These are phyloP conservation scores for Microctonus aethiopoides DNA, from an alignment of 2,888 invertebrate genomes.

Conservation along the genomic window DNA sequence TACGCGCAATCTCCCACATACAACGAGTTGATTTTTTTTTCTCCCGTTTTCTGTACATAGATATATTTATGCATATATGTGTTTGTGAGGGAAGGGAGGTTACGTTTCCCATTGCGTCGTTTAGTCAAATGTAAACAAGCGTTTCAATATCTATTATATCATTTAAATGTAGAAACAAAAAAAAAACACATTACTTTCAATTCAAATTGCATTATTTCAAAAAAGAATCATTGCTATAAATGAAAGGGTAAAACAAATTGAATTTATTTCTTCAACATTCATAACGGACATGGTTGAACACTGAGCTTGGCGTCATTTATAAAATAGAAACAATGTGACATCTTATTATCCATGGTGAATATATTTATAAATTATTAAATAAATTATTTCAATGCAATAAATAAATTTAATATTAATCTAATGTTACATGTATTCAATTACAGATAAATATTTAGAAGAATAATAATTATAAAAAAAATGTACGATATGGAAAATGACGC, in stretches of 20 bases:
- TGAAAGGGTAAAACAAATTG: background rate
- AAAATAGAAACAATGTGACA: background rate
- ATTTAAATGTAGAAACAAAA: background rate
- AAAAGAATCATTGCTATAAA: background rate
- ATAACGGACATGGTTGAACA: background rate
- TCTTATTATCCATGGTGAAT: background rate
- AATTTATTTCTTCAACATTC: background rate
- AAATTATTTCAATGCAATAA: background rate
- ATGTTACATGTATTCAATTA: background rate
- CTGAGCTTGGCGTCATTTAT: background rate
- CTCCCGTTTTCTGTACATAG: no score
- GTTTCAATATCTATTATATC: background rate
- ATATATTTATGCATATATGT: background rate
- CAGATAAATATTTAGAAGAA: background rate
- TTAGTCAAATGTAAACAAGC: constrained; percentile 23
- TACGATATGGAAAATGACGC: background rate
- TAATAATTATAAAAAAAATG: background rate
- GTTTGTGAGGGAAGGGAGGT: constrained; percentile 16
- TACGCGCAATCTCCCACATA: no score
- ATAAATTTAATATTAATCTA: no score
- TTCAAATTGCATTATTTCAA: background rate
- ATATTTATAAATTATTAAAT: no score
- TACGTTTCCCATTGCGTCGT: constrained; percentile 21
- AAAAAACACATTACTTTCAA: background rate
- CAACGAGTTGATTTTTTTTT: no score